Conservation (phyloP, 1,140 invertebrate species). For the Heliconius nattereri region DNA sequence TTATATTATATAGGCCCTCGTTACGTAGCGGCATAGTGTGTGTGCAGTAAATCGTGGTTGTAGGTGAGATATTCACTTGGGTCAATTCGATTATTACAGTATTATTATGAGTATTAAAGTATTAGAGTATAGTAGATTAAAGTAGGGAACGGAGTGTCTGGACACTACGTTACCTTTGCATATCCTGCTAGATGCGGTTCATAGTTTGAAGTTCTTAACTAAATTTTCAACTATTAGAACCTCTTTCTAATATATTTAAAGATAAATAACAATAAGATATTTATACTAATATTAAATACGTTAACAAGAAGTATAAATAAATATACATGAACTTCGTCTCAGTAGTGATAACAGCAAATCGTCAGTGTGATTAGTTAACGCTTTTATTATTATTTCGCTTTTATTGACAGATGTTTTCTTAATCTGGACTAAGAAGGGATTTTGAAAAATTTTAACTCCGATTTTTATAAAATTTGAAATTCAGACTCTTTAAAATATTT, state of each 20-base stretch:
- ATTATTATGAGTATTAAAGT: too few relatives aligned
- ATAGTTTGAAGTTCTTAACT: too few relatives aligned
- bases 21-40: neutral
- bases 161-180: neutral
- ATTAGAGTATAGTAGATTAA: too few relatives aligned
- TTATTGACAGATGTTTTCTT: too few relatives aligned
- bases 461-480: too few relatives aligned
- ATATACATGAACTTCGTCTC: slow-evolving; percentile 1
- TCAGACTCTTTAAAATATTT: too few relatives aligned
- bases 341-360: neutral
- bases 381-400: neutral
- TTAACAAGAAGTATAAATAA: neutral
- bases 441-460: too few relatives aligned
- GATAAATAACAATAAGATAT: too few relatives aligned
- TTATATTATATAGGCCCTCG: neutral
- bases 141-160: neutral
- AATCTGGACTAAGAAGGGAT: too few relatives aligned
- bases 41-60: neutral
- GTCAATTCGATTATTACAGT: neutral
- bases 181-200: neutral
- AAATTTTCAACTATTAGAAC: too few relatives aligned
- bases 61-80: neutral
- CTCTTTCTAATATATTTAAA: too few relatives aligned
- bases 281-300: neutral
- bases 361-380: neutral